phyloP scores from a whole-genome alignment of 2,888 invertebrate species.

The Brachyopa scutellaris region DNA sequence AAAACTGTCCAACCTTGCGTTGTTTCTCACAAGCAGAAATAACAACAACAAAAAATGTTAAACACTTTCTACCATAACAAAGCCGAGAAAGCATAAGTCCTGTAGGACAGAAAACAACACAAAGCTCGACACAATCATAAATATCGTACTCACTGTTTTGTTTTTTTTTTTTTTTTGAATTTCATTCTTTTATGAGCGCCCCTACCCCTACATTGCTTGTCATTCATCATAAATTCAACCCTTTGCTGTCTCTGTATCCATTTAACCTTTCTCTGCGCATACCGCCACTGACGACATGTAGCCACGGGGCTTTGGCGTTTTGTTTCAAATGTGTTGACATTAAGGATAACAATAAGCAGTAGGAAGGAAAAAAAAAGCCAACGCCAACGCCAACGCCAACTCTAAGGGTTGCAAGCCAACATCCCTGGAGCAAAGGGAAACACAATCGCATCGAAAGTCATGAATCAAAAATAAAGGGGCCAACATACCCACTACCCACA shows the following conservation, averaged over 20 bases:
- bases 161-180: too few relatives aligned
- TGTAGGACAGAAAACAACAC: slow-evolving; percentile 15
- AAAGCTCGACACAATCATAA: slow-evolving; percentile 63
- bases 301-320: slow-evolving; percentile 48
- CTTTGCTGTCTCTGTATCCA: slow-evolving; percentile 57
- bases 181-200: slow-evolving; percentile 62
- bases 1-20: slow-evolving; percentile 33
- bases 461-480: slow-evolving; percentile 67
- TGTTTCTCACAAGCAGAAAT: neutral
- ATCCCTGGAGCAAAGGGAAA: slow-evolving; percentile 23
- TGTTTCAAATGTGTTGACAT: slow-evolving; percentile 73
- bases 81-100: slow-evolving; percentile 1
- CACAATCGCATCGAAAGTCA: slow-evolving; percentile 61
- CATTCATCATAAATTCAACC: slow-evolving; percentile 72
- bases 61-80: slow-evolving; percentile 57
- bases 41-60: slow-evolving; percentile 13
- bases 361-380: slow-evolving; percentile 13
- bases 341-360: slow-evolving; percentile 71
- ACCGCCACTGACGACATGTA: neutral
- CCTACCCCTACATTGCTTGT: neutral
- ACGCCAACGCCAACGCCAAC: slow-evolving; percentile 22
- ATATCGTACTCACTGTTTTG: slow-evolving; percentile 59
- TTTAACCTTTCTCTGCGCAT: slow-evolving; percentile 45
- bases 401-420: slow-evolving; percentile 57
- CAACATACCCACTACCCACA: neutral